Percentiles rank a stretch among this genome's conserved stretches.
Conservation (phyloP, 2,888 invertebrate genomes). For the Caenorhabditis sp. region DNA sequence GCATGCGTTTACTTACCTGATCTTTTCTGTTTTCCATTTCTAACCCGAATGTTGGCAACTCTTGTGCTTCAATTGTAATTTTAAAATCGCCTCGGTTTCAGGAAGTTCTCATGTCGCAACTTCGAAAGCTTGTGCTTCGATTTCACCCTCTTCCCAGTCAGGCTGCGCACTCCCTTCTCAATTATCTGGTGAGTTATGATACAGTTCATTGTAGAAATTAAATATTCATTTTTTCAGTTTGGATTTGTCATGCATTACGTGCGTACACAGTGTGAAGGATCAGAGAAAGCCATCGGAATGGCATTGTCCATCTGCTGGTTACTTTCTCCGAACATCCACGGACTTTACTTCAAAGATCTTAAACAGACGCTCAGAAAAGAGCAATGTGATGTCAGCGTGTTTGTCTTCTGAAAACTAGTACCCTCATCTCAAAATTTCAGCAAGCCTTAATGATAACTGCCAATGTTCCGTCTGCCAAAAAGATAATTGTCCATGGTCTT, state of each 20-base stretch:
- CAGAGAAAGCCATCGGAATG: slow-evolving; percentile 86
- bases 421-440: slow-evolving; percentile 77
- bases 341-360: slow-evolving; percentile 98
- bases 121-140: slow-evolving; percentile 89
- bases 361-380: slow-evolving; percentile 98
- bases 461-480: slow-evolving; percentile 98
- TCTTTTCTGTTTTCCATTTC: not conserved
- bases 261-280: slow-evolving; percentile 93
- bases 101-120: slow-evolving; percentile 92
- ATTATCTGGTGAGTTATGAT: slow-evolving; percentile 86
- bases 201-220: not conserved
- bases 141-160: slow-evolving; percentile 83
- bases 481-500: slow-evolving; percentile 82
- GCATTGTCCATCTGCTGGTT: slow-evolving; percentile 96
- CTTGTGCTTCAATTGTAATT: too few species aligned
- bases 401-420: not conserved
- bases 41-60: not conserved
- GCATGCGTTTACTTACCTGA: slow-evolving; percentile 5
- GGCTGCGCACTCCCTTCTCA: slow-evolving; percentile 96
- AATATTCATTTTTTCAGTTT: slow-evolving; percentile 81
- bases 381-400: slow-evolving; percentile 91
- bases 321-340: slow-evolving; percentile 97
- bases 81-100: slow-evolving; percentile 82
- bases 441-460: slow-evolving; percentile 95
- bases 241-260: slow-evolving; percentile 99